These are phyloP conservation scores for Cheirogaleus medius DNA, from an alignment of 2,113 vertebrate species.

Conservation along the genomic window DNA sequence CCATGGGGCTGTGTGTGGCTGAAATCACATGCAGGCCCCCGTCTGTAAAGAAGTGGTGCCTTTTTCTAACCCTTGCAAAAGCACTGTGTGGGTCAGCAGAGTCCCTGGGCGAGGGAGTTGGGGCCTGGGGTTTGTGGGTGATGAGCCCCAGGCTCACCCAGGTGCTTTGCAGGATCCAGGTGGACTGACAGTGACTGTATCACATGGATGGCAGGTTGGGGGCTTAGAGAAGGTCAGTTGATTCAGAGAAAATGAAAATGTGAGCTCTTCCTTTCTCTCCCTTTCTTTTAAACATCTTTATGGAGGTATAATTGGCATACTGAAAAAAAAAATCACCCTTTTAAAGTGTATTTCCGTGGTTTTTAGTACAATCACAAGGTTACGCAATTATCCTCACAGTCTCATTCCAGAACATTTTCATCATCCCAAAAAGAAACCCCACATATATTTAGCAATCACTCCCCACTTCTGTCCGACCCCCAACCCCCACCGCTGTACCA, in stretches of 20 bases:
- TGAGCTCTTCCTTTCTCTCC: not conserved
- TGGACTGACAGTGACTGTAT: not conserved
- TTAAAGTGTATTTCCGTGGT: not conserved
- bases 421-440: not conserved
- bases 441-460: not conserved
- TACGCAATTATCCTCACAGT: not conserved
- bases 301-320: not conserved
- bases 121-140: not conserved
- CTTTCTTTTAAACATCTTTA: not conserved
- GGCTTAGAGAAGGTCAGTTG: not conserved
- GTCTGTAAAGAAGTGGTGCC: not conserved
- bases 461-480: fast-evolving
- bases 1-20: not conserved
- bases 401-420: not conserved
- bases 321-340: not conserved
- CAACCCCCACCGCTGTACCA: not conserved
- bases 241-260: not conserved
- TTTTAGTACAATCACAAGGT: not conserved
- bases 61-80: not conserved
- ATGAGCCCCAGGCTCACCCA: not conserved
- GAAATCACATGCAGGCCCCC: not conserved
- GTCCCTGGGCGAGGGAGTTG: not conserved
- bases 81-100: not conserved
- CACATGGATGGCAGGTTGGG: not conserved
- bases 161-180: not conserved